Conservation (phyloP, 2,113 vertebrate genomes). For the Brachyistius frenatus region DNA sequence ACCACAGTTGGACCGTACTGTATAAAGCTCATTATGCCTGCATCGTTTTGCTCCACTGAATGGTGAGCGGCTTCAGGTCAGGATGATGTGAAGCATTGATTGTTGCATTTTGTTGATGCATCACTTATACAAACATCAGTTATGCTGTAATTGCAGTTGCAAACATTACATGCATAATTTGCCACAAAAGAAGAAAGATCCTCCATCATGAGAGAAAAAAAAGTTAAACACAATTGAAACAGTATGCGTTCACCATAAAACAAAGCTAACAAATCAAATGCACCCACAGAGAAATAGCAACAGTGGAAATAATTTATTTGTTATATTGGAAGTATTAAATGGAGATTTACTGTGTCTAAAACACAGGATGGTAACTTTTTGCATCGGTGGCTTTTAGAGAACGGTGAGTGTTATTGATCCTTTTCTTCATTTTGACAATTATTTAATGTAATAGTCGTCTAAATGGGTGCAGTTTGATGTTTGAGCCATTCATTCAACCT, state of each 20-base stretch:
- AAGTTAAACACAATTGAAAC: slow-evolving; percentile 29
- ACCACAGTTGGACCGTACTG: slow-evolving; percentile 57
- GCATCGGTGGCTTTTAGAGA: slow-evolving; percentile 66
- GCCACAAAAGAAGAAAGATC: slow-evolving; percentile 52
- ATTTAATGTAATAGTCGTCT: slow-evolving; percentile 77
- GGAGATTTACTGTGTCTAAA: slow-evolving; percentile 34
- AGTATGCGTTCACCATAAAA: slow-evolving; percentile 28
- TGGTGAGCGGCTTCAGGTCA: slow-evolving; percentile 62
- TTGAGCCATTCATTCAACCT: slow-evolving; percentile 49
- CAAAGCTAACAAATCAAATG: not conserved
- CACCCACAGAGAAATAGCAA: not conserved
- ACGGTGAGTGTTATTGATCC: slow-evolving; percentile 68
- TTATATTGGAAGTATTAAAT: slow-evolving; percentile 27
- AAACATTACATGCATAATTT: slow-evolving; percentile 71
- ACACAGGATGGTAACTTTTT: slow-evolving; percentile 55
- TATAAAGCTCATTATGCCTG: slow-evolving; percentile 61
- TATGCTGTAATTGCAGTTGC: slow-evolving; percentile 66
- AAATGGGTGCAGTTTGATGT: slow-evolving; percentile 62
- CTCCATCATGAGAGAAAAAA: slow-evolving; percentile 39
- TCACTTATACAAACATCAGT: slow-evolving; percentile 51
- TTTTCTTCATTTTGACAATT: slow-evolving; percentile 70
- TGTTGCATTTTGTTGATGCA: slow-evolving; percentile 42
- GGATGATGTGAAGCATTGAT: slow-evolving; percentile 58
- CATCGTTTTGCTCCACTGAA: slow-evolving; percentile 47
- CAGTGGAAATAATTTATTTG: slow-evolving; percentile 48